Evolutionary conservation across 35 echinoderm and acorn worm species (phyloP).

Genomic region (Chiridota heheva): DNA sequence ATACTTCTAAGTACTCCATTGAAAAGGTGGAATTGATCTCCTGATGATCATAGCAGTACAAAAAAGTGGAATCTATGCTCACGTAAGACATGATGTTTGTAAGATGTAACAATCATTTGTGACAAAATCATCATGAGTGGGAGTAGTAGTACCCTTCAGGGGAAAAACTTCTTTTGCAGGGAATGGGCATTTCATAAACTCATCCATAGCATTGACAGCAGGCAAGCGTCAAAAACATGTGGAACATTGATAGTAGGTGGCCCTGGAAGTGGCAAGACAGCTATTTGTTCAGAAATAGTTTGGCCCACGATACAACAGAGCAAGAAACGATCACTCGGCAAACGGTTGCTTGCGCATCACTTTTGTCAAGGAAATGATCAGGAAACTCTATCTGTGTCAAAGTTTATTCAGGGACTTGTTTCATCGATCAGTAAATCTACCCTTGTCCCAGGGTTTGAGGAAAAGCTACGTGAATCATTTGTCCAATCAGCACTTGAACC

Average conservation of each 20-base stretch:
- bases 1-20: no score
- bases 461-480: conserved; percentile 84
- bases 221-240: conserved; percentile 93
- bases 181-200: conserved; percentile 99
- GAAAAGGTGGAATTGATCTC: no score
- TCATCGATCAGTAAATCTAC: conserved; percentile 82
- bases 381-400: conserved; percentile 89
- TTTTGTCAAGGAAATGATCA: conserved; percentile 90
- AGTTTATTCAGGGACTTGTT: conserved; percentile 91
- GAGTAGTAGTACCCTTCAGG: conserved; percentile 91
- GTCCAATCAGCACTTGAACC: conserved; percentile 91
- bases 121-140: no score
- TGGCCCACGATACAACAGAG: conserved; percentile 86
- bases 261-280: conserved; percentile 95
- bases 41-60: no score
- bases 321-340: conserved; percentile 81
- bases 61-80: no score
- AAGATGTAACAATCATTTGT: no score
- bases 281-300: conserved; percentile 88
- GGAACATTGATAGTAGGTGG: conserved; percentile 96
- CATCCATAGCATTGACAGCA: conserved; percentile 88
- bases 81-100: no score
- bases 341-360: conserved; percentile 84
- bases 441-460: conserved; percentile 85
- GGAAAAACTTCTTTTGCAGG: conserved; percentile 95